Percentiles rank a stretch among this genome's conserved stretches.
phyloP scores from a whole-genome alignment of 1,140 invertebrate species.

The Microplitis mediator region DNA sequence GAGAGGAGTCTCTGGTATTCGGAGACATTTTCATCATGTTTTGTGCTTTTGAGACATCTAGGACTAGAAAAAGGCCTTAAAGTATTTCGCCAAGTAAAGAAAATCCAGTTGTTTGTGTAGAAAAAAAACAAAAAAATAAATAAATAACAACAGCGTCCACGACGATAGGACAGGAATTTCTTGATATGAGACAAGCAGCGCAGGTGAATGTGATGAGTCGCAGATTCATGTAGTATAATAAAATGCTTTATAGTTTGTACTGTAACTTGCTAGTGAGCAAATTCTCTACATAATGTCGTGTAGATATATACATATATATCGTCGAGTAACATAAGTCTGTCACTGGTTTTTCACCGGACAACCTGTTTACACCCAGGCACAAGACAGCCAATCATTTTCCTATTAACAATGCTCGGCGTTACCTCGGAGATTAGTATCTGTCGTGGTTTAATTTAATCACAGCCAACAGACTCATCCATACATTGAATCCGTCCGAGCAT shows the following conservation, averaged over 20 bases:
- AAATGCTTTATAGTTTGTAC: too few species aligned
- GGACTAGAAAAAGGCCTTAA: background rate
- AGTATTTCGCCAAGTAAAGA: too few species aligned
- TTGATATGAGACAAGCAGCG: background rate
- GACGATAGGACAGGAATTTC: conserved; percentile 7
- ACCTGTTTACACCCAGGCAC: conserved; percentile 47
- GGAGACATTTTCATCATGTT: conserved; percentile 30
- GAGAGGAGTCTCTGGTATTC: conserved; percentile 8
- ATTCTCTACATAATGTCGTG: background rate
- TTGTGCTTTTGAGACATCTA: conserved; percentile 10
- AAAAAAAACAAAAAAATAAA: conserved; percentile 7
- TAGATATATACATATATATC: too few species aligned
- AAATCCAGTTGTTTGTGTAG: background rate
- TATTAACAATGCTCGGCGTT: conserved; percentile 51
- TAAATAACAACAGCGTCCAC: background rate
- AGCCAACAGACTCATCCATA: background rate
- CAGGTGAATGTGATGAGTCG: too few species aligned
- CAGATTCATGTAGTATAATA: too few species aligned
- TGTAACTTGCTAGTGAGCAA: background rate
- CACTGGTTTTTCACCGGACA: conserved; percentile 40
- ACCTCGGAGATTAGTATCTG: conserved; percentile 51
- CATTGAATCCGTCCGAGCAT: background rate
- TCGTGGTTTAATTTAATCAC: conserved; percentile 18
- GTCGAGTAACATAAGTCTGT: conserved; percentile 12
- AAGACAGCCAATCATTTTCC: conserved; percentile 48